Base-by-base conservation (phyloP, 2,797 vertebrate genomes). In the Typhlichthys eigenmanni region DNA sequence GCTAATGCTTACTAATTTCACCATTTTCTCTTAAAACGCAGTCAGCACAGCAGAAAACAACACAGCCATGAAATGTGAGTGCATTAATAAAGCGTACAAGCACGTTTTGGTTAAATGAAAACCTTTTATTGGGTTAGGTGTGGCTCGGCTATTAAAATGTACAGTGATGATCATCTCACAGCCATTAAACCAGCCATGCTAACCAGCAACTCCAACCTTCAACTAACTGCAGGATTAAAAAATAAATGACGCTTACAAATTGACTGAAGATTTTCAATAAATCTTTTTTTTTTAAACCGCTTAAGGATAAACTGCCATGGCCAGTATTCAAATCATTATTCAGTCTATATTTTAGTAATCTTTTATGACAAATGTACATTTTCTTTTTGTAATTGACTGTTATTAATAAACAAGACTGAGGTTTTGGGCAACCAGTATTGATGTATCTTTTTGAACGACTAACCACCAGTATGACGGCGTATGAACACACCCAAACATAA, bases 241-340 rank as follows among this genome's bases (percentile, higher is more conserved):
- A 91, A 87, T 80, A 83, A 91, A 89, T 71, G 79, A 89, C 82
- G 81, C 87, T 76, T 78, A 72, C 82, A 82, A 84, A 86, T 80
- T 83, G 76, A 89, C 79, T 81, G 70, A 49, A 55, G 45, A 11
- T 2, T 58, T n/a, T 47, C 14, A 1, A 62, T 75, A 76, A 75
- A 85, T 79, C 38, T 8, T 2, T 43, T 43, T 43, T 43, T 29
- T 43, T 29, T 29, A 29, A 43, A 43, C 38, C 38, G 38, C 38
- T 9, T 9, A 43, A 43, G 38, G 38, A 9, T 8, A 43, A 43
- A 43, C 38, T 29, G 24, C 24, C 24, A 29, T 29, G 4, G 4
- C 24, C 24, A 29, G 24, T 29, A 29, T 4, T 29, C 8, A 43
- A 43, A 43, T 43, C 38, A 38, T 38, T 43, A 9, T 43, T 43